Evolutionary conservation across 2,113 vertebrate species (phyloP).

Genomic region (Pseudolaguvia tuberculata): DNA sequence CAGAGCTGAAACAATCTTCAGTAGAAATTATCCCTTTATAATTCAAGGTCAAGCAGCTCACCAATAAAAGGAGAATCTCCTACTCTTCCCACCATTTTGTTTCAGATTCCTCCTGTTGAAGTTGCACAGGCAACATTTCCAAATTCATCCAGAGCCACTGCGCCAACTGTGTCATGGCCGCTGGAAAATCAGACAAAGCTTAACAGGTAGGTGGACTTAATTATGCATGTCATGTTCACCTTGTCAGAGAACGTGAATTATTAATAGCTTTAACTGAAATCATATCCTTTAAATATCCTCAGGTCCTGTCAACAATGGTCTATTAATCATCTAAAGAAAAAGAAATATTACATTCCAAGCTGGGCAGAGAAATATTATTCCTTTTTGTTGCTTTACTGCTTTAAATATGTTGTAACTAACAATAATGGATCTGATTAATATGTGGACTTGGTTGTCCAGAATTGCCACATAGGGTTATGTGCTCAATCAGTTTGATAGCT

Average conservation of each 20-base stretch:
- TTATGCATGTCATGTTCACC: not conserved
- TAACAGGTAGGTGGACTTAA: conserved; percentile 10
- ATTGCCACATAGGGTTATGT: too few species aligned
- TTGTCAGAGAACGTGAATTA: conserved; percentile 27
- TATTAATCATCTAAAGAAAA: conserved; percentile 25
- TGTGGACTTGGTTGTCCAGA: too few species aligned
- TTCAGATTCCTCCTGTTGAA: conserved; percentile 67
- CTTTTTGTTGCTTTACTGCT: too few species aligned
- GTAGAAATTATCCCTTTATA: conserved; percentile 7
- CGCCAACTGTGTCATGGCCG: conserved; percentile 69
- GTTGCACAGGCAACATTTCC: conserved; percentile 74
- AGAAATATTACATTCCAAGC: conserved; percentile 7
- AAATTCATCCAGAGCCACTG: conserved; percentile 66
- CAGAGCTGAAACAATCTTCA: not conserved
- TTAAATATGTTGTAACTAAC: too few species aligned
- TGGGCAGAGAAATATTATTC: not conserved
- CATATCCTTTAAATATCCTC: conserved; percentile 26
- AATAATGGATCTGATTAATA: too few species aligned
- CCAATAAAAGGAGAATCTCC: conserved; percentile 77
- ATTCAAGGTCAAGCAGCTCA: conserved; percentile 49
- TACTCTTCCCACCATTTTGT: conserved; percentile 80
- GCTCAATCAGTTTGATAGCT: too few species aligned
- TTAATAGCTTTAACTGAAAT: conserved; percentile 28
- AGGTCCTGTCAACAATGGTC: conserved; percentile 17
- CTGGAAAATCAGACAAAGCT: conserved; percentile 53